Conservation (phyloP, 1,140 invertebrate genomes). For the Coenobita brevimanus region DNA sequence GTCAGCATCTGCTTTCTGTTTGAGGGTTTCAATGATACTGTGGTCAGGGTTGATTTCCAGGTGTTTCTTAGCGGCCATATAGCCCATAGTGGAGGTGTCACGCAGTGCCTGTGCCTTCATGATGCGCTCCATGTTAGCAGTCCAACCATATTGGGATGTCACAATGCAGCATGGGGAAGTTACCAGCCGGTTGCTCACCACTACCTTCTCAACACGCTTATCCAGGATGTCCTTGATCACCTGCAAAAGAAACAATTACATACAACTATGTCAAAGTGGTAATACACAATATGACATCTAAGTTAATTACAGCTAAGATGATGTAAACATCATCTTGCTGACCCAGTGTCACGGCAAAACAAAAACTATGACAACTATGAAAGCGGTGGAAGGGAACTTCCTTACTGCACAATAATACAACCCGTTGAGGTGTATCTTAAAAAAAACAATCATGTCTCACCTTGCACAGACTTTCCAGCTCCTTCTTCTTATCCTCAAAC, state of each 20-base stretch:
- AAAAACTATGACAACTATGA: too few species aligned
- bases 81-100: conserved; percentile 97
- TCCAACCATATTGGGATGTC: conserved; percentile 99
- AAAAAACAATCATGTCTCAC: too few species aligned
- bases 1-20: conserved; percentile 93
- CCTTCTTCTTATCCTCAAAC: conserved; percentile 94
- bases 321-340: too few species aligned
- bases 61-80: conserved; percentile 98
- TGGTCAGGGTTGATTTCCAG: conserved; percentile 99
- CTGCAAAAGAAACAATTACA: too few species aligned
- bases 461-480: conserved; percentile 96
- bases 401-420: too few species aligned
- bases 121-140: conserved; percentile 99
- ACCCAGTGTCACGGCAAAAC: too few species aligned
- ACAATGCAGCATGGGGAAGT: conserved; percentile 99
- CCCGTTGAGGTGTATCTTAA: too few species aligned
- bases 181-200: conserved; percentile 93
- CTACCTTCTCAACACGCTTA: conserved; percentile 98
- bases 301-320: too few species aligned
- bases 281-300: too few species aligned
- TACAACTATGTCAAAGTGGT: conserved; percentile 94
- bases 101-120: conserved; percentile 98
- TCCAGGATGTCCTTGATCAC: conserved; percentile 99
- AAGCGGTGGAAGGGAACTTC: too few species aligned
- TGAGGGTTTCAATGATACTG: conserved; percentile 91